Conservation (phyloP, 2,797 vertebrate genomes). For the Pipistrellus kuhlii region DNA sequence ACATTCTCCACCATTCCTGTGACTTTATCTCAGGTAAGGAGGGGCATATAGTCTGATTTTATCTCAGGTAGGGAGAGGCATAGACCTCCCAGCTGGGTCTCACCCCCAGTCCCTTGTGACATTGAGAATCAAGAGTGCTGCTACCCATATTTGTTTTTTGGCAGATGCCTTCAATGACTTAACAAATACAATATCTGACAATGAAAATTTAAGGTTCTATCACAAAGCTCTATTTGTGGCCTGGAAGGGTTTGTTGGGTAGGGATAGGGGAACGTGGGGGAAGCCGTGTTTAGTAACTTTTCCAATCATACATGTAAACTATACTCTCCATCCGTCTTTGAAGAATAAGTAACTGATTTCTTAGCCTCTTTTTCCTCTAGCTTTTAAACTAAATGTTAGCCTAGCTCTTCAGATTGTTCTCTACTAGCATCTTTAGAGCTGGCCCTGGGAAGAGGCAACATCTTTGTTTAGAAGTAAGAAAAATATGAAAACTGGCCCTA, state of each 20-base stretch:
- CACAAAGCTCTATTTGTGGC: not conserved
- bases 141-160: not conserved
- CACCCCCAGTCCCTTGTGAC: not conserved
- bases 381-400: constrained; percentile 37
- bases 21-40: not conserved
- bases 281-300: not conserved
- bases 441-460: not conserved
- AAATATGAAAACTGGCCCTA: not conserved
- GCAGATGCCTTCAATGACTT: not conserved
- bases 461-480: not conserved
- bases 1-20: not conserved
- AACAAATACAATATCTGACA: not conserved
- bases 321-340: not conserved
- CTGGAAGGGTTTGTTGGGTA: not conserved
- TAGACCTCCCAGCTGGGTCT: not conserved
- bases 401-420: not conserved
- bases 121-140: not conserved
- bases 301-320: not conserved
- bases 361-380: constrained; percentile 10
- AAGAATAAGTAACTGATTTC: not conserved
- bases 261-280: not conserved
- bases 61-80: not conserved
- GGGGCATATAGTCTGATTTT: not conserved
- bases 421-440: not conserved
- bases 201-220: not conserved